Percentiles rank a stretch among this genome's conserved stretches.
Conservation (phyloP, 2,888 invertebrate species). For the Lochmaea crataegi region DNA sequence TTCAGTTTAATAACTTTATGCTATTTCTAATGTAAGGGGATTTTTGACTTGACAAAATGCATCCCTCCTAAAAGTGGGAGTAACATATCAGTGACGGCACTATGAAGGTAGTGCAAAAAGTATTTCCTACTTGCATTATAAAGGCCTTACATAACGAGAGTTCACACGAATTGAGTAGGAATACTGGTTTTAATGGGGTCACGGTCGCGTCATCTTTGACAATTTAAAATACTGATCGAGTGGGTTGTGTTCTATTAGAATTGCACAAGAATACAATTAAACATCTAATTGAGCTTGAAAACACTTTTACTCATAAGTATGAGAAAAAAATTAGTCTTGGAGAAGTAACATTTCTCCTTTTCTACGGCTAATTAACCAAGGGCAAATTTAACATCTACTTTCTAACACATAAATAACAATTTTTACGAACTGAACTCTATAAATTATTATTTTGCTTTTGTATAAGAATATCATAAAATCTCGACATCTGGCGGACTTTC, state of each 20-base stretch:
- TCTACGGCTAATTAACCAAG: not conserved
- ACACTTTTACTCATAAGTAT: constrained; percentile 1
- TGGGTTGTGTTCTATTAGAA: constrained; percentile 22
- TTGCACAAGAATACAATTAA: constrained; percentile 20
- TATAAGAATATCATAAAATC: not conserved
- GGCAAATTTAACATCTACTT: not conserved
- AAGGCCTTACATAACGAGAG: constrained; percentile 20
- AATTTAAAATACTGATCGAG: constrained; percentile 20
- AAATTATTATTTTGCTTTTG: not conserved
- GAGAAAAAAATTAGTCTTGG: no score
- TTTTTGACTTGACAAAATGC: no score
- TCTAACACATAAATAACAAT: not conserved
- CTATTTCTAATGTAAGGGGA: constrained; percentile 21
- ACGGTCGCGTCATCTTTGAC: constrained; percentile 30
- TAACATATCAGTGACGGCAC: not conserved
- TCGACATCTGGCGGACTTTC: constrained; percentile 1
- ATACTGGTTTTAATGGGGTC: constrained; percentile 24
- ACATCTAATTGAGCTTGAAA: not conserved
- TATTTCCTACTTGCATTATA: constrained; percentile 30
- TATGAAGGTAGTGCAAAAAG: constrained; percentile 3
- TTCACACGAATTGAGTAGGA: constrained; percentile 29
- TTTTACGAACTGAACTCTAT: not conserved
- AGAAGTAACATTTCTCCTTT: no score
- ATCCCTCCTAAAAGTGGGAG: not conserved
- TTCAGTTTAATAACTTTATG: constrained; percentile 22